phyloP scores from a whole-genome alignment of 2,797 vertebrate species.

The Morelia viridis region DNA sequence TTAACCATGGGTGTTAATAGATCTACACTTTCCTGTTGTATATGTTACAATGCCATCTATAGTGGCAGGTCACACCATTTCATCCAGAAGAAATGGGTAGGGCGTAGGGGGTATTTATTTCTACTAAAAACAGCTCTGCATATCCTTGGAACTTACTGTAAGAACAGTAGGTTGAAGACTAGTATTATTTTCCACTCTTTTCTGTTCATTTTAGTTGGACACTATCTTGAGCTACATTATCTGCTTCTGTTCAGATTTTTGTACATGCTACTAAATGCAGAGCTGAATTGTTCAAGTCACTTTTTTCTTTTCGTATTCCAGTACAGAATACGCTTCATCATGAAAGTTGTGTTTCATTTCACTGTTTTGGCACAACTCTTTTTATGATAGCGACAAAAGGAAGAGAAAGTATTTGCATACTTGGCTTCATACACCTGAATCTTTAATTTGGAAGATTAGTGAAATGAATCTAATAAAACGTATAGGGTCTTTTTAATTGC shows the following conservation, averaged over 20 bases:
- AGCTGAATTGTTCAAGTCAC: slow-evolving; percentile 48
- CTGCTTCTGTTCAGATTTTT: slow-evolving; percentile 73
- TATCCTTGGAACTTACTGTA: neutral
- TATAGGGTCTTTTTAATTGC: slow-evolving; percentile 76
- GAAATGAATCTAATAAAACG: slow-evolving; percentile 79
- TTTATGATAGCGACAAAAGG: slow-evolving; percentile 75
- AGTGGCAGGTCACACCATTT: no score
- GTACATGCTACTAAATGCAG: slow-evolving; percentile 66
- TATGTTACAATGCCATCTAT: no score
- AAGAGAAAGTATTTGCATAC: slow-evolving; percentile 81
- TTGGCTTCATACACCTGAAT: slow-evolving; percentile 79
- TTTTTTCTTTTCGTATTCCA: neutral
- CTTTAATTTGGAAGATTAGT: slow-evolving; percentile 79
- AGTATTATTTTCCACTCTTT: neutral
- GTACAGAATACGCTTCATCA: slow-evolving; percentile 67
- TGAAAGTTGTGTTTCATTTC: slow-evolving; percentile 70
- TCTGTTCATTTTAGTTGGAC: neutral
- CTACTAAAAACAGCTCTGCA: no score
- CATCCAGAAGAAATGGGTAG: no score
- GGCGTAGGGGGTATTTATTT: neutral
- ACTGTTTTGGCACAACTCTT: slow-evolving; percentile 67
- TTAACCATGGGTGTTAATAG: no score
- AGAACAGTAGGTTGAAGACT: neutral
- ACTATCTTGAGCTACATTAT: slow-evolving; percentile 64
- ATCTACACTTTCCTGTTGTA: no score